Conservation (phyloP, 30 jellyfish, hydroid and myxozoan genomes). For the Morbakka virulenta region DNA sequence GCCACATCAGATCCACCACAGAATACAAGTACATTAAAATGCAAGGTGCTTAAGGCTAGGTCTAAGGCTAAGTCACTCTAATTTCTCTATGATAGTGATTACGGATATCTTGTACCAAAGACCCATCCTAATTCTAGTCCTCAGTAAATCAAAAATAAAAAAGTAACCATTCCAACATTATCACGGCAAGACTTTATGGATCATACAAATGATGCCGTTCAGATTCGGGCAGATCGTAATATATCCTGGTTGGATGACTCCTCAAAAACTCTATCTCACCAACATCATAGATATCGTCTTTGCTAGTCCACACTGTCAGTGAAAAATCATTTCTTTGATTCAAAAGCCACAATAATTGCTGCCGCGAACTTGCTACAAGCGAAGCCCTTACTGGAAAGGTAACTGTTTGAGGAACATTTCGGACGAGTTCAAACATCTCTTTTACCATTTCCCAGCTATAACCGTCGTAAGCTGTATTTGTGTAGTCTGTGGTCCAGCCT, state of each 20-base stretch:
- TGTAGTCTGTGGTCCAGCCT: constrained; percentile 82
- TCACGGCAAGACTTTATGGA: background rate
- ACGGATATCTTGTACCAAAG: too few species aligned
- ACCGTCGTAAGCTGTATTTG: constrained; percentile 40
- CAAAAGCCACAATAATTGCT: constrained; percentile 76
- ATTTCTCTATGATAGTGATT: too few species aligned
- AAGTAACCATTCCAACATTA: too few species aligned
- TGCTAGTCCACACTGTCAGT: constrained; percentile 86
- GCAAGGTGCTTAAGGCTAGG: too few species aligned
- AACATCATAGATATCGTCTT: constrained; percentile 49
- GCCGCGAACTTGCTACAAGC: constrained; percentile 47
- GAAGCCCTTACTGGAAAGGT: constrained; percentile 97
- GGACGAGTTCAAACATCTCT: constrained; percentile 48
- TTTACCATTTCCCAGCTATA: constrained; percentile 81
- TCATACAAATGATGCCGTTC: background rate
- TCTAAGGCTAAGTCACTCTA: too few species aligned
- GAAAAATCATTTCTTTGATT: constrained; percentile 34
- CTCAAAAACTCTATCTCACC: constrained; percentile 48
- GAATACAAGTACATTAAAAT: too few species aligned
- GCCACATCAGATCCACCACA: too few species aligned
- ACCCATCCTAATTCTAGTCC: too few species aligned
- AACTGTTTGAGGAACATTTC: constrained; percentile 30
- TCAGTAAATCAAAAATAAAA: too few species aligned
- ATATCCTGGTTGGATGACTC: constrained; percentile 43
- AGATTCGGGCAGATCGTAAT: constrained; percentile 75